phyloP scores from a whole-genome alignment of 2,797 vertebrate species.

The Pteronotus mesoamericanus region DNA sequence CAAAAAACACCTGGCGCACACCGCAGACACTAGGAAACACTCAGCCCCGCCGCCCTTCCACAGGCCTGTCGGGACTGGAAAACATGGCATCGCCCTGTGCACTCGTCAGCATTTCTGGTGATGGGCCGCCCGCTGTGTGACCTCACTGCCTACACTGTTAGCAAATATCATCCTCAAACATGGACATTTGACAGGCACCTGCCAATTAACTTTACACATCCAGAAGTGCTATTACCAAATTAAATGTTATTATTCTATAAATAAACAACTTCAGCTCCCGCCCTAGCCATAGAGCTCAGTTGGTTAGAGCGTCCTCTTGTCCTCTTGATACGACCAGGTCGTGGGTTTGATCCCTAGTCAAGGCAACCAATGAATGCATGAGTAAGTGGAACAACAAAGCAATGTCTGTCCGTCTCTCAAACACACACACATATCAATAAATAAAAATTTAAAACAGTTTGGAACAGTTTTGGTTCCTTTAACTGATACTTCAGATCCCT shows the following conservation, averaged over 20 bases:
- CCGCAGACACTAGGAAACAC: not conserved
- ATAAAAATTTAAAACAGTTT: not conserved
- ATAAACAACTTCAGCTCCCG: not conserved
- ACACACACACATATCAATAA: not conserved
- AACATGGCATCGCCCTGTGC: not conserved
- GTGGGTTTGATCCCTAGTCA: not conserved
- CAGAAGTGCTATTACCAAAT: not conserved
- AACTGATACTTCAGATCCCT: conserved; percentile 17
- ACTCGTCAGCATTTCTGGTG: not conserved
- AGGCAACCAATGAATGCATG: not conserved
- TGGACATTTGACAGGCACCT: not conserved
- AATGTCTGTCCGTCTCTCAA: not conserved
- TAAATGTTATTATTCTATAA: not conserved
- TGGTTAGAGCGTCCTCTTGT: not conserved
- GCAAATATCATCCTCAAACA: not conserved
- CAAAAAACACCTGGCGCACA: not conserved
- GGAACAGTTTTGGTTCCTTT: not conserved
- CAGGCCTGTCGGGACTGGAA: not conserved
- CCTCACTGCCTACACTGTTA: not conserved
- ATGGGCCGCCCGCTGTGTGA: not conserved
- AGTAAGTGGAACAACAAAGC: not conserved
- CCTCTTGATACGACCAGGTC: not conserved
- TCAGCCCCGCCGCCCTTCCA: not conserved
- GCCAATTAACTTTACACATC: not conserved
- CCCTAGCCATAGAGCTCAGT: not conserved